Conservation (phyloP, 1,140 invertebrate species). For the Trachymyrmex septentrionalis region DNA sequence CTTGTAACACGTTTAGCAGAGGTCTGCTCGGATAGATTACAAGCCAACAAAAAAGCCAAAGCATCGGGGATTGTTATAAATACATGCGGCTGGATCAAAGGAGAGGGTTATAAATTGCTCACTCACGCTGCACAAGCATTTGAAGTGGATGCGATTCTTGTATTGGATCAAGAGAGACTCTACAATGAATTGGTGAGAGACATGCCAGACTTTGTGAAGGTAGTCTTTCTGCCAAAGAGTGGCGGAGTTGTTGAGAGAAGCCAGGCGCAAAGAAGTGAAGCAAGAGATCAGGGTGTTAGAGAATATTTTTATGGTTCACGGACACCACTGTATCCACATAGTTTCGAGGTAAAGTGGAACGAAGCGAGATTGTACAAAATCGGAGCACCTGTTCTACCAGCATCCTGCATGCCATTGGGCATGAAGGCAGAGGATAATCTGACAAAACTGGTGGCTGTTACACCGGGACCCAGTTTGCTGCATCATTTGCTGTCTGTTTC, state of each 20-base stretch:
- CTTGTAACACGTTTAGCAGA: slow-evolving; percentile 95
- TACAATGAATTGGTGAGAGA: slow-evolving; percentile 98
- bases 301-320: slow-evolving; percentile 98
- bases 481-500: slow-evolving; percentile 96
- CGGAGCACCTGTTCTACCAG: slow-evolving; percentile 96
- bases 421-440: slow-evolving; percentile 97
- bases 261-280: slow-evolving; percentile 90
- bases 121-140: slow-evolving; percentile 96
- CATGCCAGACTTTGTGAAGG: slow-evolving; percentile 97
- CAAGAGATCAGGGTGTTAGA: slow-evolving; percentile 93
- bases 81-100: slow-evolving; percentile 99
- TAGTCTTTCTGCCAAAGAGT: slow-evolving; percentile 98
- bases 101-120: slow-evolving; percentile 93
- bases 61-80: slow-evolving; percentile 98
- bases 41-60: slow-evolving; percentile 95
- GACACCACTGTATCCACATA: slow-evolving; percentile 96
- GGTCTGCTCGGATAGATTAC: slow-evolving; percentile 94
- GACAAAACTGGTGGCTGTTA: slow-evolving; percentile 95
- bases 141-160: slow-evolving; percentile 98
- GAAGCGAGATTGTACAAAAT: slow-evolving; percentile 98
- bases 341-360: slow-evolving; percentile 95
- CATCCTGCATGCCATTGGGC: slow-evolving; percentile 97
- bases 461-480: slow-evolving; percentile 91
- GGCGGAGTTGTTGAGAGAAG: slow-evolving; percentile 97
- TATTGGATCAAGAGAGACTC: slow-evolving; percentile 98